A percentile compares a stretch with the other conserved stretches of the same genome.
Conservation (phyloP, 2,888 invertebrate species). For the Agriopis leucophaearia region DNA sequence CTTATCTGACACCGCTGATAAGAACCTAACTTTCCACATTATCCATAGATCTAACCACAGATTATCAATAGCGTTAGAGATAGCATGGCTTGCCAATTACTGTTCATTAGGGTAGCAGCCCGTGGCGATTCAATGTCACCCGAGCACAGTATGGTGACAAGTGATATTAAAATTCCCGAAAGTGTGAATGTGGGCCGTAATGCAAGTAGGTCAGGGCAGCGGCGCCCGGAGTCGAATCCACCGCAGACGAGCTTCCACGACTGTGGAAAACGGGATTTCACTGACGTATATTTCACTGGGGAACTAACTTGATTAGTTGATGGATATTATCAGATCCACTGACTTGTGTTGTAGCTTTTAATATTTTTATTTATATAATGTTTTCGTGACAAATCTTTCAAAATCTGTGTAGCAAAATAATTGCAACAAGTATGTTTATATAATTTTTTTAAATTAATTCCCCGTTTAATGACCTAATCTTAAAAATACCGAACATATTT, state of each 20-base stretch:
- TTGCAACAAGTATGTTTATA: not conserved
- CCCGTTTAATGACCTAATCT: too few relatives aligned
- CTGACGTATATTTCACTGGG: slow-evolving; percentile 37
- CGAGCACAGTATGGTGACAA: slow-evolving; percentile 42
- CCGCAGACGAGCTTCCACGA: slow-evolving; percentile 33
- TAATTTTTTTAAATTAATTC: too few relatives aligned
- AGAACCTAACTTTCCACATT: not conserved
- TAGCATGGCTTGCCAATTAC: slow-evolving; percentile 21
- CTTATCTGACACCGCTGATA: too few relatives aligned
- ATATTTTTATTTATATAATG: not conserved
- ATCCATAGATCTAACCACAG: not conserved
- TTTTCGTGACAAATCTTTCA: not conserved
- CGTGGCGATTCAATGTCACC: slow-evolving; percentile 30
- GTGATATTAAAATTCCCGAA: slow-evolving; percentile 49
- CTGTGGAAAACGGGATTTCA: slow-evolving; percentile 38
- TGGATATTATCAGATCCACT: slow-evolving; percentile 32
- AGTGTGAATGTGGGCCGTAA: slow-evolving; percentile 69
- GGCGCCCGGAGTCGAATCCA: slow-evolving; percentile 40
- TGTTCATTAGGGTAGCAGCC: slow-evolving; percentile 18
- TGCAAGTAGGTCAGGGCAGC: slow-evolving; percentile 72
- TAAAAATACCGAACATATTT: too few relatives aligned
- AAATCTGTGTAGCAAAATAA: not conserved
- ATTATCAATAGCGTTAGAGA: slow-evolving; percentile 25
- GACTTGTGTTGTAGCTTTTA: slow-evolving; percentile 1
- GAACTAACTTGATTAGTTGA: slow-evolving; percentile 39